phyloP scores from a whole-genome alignment of 2,113 vertebrate genomes.

The Crotalus viridis region DNA sequence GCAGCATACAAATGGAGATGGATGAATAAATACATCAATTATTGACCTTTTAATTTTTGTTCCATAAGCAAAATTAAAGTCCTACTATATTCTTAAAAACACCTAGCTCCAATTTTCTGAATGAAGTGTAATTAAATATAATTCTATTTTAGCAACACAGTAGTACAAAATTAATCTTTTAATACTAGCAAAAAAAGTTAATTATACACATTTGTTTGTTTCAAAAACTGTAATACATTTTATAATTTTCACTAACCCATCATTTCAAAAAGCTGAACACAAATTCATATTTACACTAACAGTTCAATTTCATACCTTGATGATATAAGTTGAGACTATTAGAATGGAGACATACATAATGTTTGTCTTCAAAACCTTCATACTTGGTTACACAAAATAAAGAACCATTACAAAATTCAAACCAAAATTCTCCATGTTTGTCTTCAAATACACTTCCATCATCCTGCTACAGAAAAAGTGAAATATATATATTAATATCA shows the following conservation, averaged over 20 bases:
- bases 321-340: constrained; percentile 87
- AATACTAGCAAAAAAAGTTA: neutral
- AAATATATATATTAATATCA: neutral
- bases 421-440: constrained; percentile 94
- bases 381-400: constrained; percentile 90
- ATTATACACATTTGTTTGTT: neutral
- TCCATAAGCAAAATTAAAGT: neutral
- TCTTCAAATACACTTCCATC: constrained; percentile 78
- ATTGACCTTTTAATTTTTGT: neutral
- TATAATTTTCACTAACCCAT: neutral
- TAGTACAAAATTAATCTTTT: neutral
- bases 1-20: neutral
- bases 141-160: neutral
- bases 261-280: neutral
- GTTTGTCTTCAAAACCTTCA: constrained; percentile 92
- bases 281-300: constrained; percentile 6
- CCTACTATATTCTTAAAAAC: neutral
- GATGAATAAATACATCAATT: neutral
- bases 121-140: neutral
- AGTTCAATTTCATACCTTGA: constrained; percentile 77
- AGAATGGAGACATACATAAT: constrained; percentile 92
- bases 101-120: neutral
- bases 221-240: neutral
- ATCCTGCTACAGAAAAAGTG: constrained; percentile 70
- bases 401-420: constrained; percentile 85